These are phyloP conservation scores for Meloe dianella DNA, from an alignment of 2,888 invertebrate genomes.

Conservation along the genomic window DNA sequence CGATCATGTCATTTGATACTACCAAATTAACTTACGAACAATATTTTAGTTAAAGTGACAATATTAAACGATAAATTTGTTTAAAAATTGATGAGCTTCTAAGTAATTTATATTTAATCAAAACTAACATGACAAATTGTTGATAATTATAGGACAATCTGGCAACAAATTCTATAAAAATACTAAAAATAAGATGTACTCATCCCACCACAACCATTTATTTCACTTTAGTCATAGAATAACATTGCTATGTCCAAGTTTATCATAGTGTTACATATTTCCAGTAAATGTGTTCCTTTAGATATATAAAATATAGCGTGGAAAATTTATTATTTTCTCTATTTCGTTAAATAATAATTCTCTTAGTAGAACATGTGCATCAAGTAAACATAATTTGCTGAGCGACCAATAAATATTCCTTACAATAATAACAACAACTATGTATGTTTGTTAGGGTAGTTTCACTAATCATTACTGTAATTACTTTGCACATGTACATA, in stretches of 20 bases:
- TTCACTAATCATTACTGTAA: background rate
- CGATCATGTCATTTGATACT: slow-evolving; percentile 1
- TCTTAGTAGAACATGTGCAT: background rate
- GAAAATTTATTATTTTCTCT: too few relatives aligned
- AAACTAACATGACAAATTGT: background rate
- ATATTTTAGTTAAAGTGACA: background rate
- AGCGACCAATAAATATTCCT: background rate
- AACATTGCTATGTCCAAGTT: background rate
- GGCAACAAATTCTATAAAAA: background rate
- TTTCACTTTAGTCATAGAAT: slow-evolving; percentile 3
- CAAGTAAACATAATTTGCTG: background rate
- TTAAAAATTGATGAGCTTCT: too few relatives aligned
- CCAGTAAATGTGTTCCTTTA: too few relatives aligned
- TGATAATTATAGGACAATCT: background rate
- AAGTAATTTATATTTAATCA: background rate
- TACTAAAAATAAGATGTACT: background rate
- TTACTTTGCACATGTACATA: background rate
- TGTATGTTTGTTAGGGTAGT: background rate
- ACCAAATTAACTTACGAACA: slow-evolving; percentile 9
- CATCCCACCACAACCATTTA: background rate
- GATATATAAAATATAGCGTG: too few relatives aligned
- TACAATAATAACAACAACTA: background rate
- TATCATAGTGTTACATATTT: background rate
- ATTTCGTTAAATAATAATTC: too few relatives aligned
- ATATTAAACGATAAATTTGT: background rate